Evolutionary conservation across 2,888 invertebrate species (phyloP).

Genomic region (Yponomeuta plumbellus): DNA sequence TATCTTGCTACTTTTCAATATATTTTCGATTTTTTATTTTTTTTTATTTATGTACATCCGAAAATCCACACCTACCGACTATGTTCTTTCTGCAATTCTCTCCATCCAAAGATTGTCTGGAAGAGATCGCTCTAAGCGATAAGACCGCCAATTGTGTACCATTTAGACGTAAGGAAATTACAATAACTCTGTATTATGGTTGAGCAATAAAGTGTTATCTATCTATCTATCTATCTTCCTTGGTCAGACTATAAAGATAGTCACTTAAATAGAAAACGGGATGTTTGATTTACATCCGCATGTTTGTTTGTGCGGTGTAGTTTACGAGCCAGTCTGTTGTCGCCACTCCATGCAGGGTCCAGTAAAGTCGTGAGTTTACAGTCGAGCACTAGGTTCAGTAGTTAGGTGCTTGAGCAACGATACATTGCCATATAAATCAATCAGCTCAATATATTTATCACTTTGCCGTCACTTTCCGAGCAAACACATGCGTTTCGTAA

Average conservation of each 20-base stretch:
- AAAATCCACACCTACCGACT: too few species aligned
- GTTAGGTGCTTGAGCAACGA: conserved; percentile 31
- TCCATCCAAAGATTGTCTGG: too few species aligned
- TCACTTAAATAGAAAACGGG: background rate
- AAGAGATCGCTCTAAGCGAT: too few species aligned
- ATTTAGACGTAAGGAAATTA: too few species aligned
- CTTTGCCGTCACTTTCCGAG: conserved; percentile 32
- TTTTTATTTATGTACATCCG: too few species aligned
- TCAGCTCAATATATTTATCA: conserved; percentile 32
- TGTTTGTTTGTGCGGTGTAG: conserved; percentile 35
- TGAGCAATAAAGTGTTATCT: too few species aligned
- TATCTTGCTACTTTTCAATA: too few species aligned
- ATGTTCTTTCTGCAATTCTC: too few species aligned
- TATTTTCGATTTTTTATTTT: too few species aligned
- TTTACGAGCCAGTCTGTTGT: conserved; percentile 50
- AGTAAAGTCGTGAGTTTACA: conserved; percentile 46
- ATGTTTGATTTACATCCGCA: conserved; percentile 23
- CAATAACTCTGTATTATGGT: too few species aligned
- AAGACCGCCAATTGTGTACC: too few species aligned
- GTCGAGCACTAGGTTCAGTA: conserved; percentile 29
- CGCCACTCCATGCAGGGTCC: conserved; percentile 34
- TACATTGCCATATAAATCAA: conserved; percentile 33
- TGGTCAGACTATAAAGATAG: background rate
- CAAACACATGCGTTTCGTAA: conserved; percentile 30
- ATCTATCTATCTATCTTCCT: too few species aligned